A percentile compares a stretch with the other conserved stretches of the same genome.
Conservation (phyloP, 1,140 invertebrate species). For the Drosophila baimaii region DNA sequence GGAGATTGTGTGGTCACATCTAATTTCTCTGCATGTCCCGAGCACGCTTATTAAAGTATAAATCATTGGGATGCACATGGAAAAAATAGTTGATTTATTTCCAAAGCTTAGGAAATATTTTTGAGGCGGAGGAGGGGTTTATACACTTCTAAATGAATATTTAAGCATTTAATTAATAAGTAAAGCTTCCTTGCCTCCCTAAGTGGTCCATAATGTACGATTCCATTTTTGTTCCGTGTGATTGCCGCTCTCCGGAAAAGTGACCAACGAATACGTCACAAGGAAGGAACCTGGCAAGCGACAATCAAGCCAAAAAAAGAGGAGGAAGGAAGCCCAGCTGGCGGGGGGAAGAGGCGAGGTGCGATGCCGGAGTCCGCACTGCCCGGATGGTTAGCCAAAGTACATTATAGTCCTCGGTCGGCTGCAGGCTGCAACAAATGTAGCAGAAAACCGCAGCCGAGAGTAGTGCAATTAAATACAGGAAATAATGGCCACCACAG, state of each 20-base stretch:
- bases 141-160: background rate
- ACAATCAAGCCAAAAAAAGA: conserved; percentile 21
- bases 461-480: conserved; percentile 82
- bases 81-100: background rate
- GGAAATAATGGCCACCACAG: conserved; percentile 80
- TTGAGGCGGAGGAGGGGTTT: background rate
- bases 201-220: background rate
- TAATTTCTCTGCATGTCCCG: conserved; percentile 75
- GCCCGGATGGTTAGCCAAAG: conserved; percentile 61
- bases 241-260: conserved; percentile 19
- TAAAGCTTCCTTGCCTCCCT: no score
- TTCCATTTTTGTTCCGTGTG: conserved; percentile 5
- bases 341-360: conserved; percentile 19
- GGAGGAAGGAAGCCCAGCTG: conserved; percentile 5
- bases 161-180: background rate
- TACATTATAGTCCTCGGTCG: conserved; percentile 73
- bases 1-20: conserved; percentile 44
- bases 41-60: conserved; percentile 79
- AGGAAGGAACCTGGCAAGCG: conserved; percentile 40
- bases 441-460: conserved; percentile 81
- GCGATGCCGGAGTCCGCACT: conserved; percentile 6
- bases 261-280: conserved; percentile 61
- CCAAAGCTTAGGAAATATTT: background rate
- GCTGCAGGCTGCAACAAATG: conserved; percentile 75
- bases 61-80: conserved; percentile 61